Conservation (phyloP, 2,113 vertebrate genomes). For the Cyprinodon brontotheroides region DNA sequence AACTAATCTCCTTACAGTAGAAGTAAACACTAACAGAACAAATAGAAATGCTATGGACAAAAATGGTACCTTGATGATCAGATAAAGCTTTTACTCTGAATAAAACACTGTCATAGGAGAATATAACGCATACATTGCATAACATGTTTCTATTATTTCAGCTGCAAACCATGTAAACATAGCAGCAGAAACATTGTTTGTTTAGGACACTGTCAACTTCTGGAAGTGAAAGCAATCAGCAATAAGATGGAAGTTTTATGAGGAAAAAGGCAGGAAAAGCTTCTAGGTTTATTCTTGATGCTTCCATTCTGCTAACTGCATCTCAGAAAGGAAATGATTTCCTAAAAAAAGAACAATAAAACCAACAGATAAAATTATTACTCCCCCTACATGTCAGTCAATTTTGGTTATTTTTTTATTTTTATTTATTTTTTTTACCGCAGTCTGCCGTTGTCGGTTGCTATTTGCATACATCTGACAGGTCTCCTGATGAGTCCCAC, state of each 20-base stretch:
- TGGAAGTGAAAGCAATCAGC: background rate
- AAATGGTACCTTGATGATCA: background rate
- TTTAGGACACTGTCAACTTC: background rate
- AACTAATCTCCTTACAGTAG: constrained; percentile 12
- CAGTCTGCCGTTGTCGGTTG: no score
- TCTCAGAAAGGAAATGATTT: no score
- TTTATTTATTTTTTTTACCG: no score
- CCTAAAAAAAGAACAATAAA: no score
- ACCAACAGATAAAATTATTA: no score
- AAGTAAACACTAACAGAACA: background rate
- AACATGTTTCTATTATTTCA: background rate
- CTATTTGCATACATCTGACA: no score
- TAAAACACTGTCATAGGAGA: background rate
- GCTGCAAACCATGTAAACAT: background rate
- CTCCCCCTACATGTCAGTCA: no score
- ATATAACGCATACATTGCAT: background rate
- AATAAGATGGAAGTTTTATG: background rate
- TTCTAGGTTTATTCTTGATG: no score
- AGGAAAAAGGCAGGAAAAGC: no score
- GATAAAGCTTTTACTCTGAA: background rate
- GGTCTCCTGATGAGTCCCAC: no score
- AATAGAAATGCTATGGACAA: background rate
- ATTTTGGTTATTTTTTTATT: no score
- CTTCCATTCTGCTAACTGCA: no score
- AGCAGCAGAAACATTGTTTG: background rate